Evolutionary conservation across 1,140 invertebrate species (phyloP).

Genomic region (Cotesia vestalis): DNA sequence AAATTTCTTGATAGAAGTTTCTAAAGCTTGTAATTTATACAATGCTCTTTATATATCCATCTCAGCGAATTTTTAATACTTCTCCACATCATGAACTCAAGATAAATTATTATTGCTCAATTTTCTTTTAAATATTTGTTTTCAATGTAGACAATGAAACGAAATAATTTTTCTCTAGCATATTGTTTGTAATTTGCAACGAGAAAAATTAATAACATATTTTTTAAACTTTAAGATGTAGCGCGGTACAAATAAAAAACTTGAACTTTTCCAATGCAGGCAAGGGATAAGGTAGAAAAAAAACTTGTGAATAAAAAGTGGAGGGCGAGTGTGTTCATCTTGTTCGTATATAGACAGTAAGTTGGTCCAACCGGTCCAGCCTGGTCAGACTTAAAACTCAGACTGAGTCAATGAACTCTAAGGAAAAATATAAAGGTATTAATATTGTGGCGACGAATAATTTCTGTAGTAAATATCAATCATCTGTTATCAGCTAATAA

Average conservation of each 20-base stretch:
- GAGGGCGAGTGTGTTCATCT: conserved; percentile 5
- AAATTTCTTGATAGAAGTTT: too few species aligned
- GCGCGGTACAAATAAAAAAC: neutral
- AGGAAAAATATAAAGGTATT: conserved; percentile 14
- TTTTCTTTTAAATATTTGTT: neutral
- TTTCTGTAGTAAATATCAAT: neutral
- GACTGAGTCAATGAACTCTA: conserved; percentile 35
- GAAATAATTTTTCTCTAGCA: neutral
- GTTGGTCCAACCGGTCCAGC: conserved; percentile 34
- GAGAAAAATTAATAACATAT: too few species aligned
- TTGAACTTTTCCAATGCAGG: neutral
- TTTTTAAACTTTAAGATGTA: too few species aligned
- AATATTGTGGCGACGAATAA: too few species aligned
- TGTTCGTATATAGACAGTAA: conserved; percentile 15
- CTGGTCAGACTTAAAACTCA: conserved; percentile 27
- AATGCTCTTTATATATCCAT: too few species aligned
- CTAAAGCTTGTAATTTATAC: too few species aligned
- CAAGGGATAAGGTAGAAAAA: conserved; percentile 21
- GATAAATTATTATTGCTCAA: neutral
- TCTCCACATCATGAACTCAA: neutral
- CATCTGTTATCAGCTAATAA: neutral
- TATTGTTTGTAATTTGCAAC: neutral
- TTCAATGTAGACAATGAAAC: neutral
- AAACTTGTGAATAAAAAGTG: neutral
- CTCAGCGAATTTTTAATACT: too few species aligned